Evolutionary conservation across 2,797 vertebrate genomes (phyloP).

Genomic region (Acipenser transmontanus): DNA sequence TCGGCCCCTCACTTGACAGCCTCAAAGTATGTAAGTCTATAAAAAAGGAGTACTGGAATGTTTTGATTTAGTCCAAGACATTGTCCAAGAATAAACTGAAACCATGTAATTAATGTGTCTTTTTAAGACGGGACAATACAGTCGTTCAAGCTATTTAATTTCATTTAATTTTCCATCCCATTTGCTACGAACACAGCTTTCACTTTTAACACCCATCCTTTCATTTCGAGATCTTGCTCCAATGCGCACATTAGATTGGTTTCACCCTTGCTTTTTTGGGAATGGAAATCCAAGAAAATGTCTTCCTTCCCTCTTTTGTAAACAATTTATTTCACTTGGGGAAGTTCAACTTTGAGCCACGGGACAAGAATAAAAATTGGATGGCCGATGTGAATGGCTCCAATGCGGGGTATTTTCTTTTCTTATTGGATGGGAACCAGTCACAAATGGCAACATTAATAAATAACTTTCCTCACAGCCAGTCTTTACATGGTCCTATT

Average conservation of each 20-base stretch:
- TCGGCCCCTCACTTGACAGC: conserved; percentile 61
- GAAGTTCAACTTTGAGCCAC: conserved; percentile 76
- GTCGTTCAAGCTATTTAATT: conserved; percentile 94
- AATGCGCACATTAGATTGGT: conserved; percentile 78
- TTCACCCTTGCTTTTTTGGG: conserved; percentile 74
- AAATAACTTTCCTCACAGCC: conserved; percentile 90
- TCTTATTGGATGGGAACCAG: conserved; percentile 83
- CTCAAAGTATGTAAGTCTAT: conserved; percentile 68
- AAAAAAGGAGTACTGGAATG: conserved; percentile 76
- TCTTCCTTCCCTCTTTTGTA: conserved; percentile 69
- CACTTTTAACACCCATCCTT: conserved; percentile 77
- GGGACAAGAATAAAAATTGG: conserved; percentile 71
- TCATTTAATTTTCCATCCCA: conserved; percentile 99
- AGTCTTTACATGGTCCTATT: conserved; percentile 85
- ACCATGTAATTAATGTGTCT: conserved; percentile 97
- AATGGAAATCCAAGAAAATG: conserved; percentile 74
- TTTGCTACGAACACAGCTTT: conserved; percentile 85
- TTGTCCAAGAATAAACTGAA: conserved; percentile 85
- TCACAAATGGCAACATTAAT: conserved; percentile 87
- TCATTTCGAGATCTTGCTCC: conserved; percentile 72
- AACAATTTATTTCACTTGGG: conserved; percentile 82
- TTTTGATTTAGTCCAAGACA: conserved; percentile 80
- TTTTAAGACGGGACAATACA: conserved; percentile 87
- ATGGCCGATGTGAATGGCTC: conserved; percentile 74
- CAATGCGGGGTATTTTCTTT: conserved; percentile 66